These are phyloP conservation scores for Plectropomus leopardus DNA, from an alignment of 2,113 vertebrate genomes.

Conservation along the genomic window DNA sequence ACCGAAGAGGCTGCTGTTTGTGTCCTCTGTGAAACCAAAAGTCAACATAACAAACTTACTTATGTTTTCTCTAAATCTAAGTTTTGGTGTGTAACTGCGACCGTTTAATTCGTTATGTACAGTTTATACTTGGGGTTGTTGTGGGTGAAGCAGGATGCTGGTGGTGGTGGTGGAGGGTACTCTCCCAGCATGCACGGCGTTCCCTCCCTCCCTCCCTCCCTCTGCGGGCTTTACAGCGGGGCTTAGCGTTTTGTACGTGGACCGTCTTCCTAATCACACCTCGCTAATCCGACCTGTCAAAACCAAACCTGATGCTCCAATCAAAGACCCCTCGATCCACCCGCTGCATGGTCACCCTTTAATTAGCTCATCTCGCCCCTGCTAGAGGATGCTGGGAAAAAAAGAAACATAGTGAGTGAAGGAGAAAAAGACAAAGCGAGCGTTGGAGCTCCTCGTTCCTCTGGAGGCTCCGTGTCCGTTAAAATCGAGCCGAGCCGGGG, in stretches of 20 bases:
- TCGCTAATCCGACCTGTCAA: conserved; percentile 83
- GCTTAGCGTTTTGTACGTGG: conserved; percentile 74
- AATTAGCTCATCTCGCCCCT: conserved; percentile 76
- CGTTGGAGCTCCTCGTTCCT: conserved; percentile 35
- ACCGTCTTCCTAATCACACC: conserved; percentile 75
- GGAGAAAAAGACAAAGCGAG: conserved; percentile 40
- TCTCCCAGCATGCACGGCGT: too few relatives aligned
- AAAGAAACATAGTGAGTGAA: conserved; percentile 17
- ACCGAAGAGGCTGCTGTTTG: too few relatives aligned
- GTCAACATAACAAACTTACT: too few relatives aligned
- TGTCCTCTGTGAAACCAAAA: too few relatives aligned
- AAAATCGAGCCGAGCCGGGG: conserved; percentile 69
- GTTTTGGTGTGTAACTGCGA: too few relatives aligned
- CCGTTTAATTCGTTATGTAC: too few relatives aligned
- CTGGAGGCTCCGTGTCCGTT: conserved; percentile 65
- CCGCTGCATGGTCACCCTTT: conserved; percentile 63
- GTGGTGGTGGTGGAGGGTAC: too few relatives aligned
- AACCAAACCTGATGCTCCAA: conserved; percentile 69
- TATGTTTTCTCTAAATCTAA: too few relatives aligned
- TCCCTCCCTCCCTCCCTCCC: too few relatives aligned
- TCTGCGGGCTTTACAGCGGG: conserved; percentile 61
- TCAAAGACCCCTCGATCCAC: conserved; percentile 63
- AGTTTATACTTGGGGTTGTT: too few relatives aligned
- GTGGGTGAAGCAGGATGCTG: too few relatives aligned
- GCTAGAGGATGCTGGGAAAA: conserved; percentile 74